Evolutionary conservation across 2,113 vertebrate species (phyloP).

Genomic region (Myotis yumanensis): DNA sequence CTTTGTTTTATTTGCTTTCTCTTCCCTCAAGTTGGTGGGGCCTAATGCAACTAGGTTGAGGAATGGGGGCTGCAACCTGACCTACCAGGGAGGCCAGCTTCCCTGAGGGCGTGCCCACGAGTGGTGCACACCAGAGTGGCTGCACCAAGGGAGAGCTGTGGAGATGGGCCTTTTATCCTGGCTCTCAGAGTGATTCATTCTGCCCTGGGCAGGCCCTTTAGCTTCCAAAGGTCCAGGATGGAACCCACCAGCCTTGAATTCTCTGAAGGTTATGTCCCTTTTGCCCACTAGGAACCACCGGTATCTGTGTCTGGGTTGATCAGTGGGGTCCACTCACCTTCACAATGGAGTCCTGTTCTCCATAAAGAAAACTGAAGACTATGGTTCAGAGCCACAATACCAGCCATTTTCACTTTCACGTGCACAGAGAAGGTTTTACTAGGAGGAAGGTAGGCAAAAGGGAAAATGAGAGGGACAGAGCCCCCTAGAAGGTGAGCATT

Average conservation of each 20-base stretch:
- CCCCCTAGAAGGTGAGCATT: background rate
- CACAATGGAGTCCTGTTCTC: background rate
- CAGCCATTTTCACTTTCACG: background rate
- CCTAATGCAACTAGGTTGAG: background rate
- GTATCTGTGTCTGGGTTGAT: background rate
- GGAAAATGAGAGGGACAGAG: background rate
- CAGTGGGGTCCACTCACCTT: background rate
- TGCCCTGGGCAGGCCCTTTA: background rate
- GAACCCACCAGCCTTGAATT: background rate
- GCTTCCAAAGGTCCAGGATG: background rate
- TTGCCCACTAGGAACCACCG: background rate
- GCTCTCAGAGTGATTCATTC: background rate
- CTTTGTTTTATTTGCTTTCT: background rate
- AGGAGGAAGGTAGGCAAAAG: background rate
- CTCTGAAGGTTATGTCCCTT: background rate
- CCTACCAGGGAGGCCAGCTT: background rate
- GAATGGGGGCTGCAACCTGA: background rate
- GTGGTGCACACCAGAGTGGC: no score
- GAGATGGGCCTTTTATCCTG: background rate
- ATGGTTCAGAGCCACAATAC: background rate
- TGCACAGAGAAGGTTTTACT: background rate
- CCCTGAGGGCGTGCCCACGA: rapidly evolving
- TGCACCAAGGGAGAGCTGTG: background rate
- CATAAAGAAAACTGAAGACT: background rate
- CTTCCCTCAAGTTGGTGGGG: background rate